Evolutionary conservation across 1,140 invertebrate genomes (phyloP).

Genomic region (Zaprionus africanus): DNA sequence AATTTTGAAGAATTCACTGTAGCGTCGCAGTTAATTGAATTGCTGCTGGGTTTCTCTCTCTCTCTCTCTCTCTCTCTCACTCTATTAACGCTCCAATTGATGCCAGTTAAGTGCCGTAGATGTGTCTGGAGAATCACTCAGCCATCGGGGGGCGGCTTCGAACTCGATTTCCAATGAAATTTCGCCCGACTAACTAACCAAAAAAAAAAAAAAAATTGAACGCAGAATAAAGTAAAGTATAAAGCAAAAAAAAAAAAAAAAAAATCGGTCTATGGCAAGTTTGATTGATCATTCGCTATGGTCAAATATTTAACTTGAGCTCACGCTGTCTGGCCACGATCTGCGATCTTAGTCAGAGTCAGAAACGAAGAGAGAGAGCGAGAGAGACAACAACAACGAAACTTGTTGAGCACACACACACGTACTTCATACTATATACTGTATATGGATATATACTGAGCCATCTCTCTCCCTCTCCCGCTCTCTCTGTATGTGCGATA

Average conservation of each 20-base stretch:
- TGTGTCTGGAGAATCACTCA: slow-evolving; percentile 13
- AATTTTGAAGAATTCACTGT: slow-evolving; percentile 19
- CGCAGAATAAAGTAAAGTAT: background rate
- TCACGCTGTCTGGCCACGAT: slow-evolving; percentile 59
- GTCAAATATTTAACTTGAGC: slow-evolving; percentile 64
- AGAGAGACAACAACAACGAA: slow-evolving; percentile 12
- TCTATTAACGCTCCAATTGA: slow-evolving; percentile 72
- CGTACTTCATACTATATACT: slow-evolving; percentile 8
- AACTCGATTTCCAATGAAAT: slow-evolving; percentile 25
- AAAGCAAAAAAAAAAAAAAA: background rate
- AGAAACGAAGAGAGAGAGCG: slow-evolving; percentile 5
- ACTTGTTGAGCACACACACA: slow-evolving; percentile 31
- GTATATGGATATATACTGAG: slow-evolving; percentile 4
- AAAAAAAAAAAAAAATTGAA: slow-evolving; percentile 6
- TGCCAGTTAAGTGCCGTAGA: slow-evolving; percentile 58
- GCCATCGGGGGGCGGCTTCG: slow-evolving; percentile 14
- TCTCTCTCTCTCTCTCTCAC: slow-evolving; percentile 18
- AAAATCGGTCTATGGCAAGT: slow-evolving; percentile 29
- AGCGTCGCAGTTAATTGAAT: slow-evolving; percentile 7
- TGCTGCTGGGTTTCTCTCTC: slow-evolving; percentile 29
- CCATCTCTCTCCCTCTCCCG: too few relatives aligned
- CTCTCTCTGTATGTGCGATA: background rate
- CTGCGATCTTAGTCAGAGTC: slow-evolving; percentile 54
- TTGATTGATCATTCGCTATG: slow-evolving; percentile 79
- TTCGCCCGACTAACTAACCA: slow-evolving; percentile 16